Base-by-base conservation (phyloP, 2,888 invertebrate species). In the Thereva unica region DNA sequence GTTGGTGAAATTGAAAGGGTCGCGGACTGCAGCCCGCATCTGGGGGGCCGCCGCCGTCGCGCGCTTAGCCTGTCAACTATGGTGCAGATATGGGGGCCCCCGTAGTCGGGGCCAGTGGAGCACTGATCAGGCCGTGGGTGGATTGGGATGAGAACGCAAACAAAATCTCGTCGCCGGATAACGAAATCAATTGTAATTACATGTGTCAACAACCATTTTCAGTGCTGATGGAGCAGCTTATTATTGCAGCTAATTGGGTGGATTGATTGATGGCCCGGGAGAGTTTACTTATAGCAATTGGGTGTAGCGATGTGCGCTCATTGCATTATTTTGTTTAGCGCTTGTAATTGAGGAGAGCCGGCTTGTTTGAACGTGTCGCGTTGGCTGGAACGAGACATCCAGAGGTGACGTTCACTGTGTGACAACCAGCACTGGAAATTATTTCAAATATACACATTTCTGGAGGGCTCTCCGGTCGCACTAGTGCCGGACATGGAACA, bases 131-230 rank as follows among this genome's bases (percentile, higher is more conserved):
- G 37, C 59, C 23, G 23, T 23, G 23, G 23, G 23, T 59, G 38
- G 56, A 59, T 37, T 59, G 59, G 59, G 59, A 64, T 67, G 69
- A 59, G 67, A 67, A 56, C 55, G 64, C 63, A 69, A 67, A 66
- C 64, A 61, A 54, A 67, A 64, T 59, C 50, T 66, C 59, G 57
- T 59, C 47, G 66, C 56, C 70, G 71, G 71, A 72, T 71, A 72
- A 73, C 70, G 71, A 73, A 74, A 78, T 78, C 77, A 78, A 78
- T 78, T 78, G 78, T 78, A 78, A 78, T 78, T 78, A 77, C 78
- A 78, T 76, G 76, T 78, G 78, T 78, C 78, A 78, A 78, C 78
- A 78, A 78, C 75, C 76, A 78, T 76, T 78, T 77, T 70, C 68
- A 70, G 54, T 68, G 41, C 34, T 68, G 65, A 59, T 44, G 49